Evolutionary conservation across 2,797 vertebrate species (phyloP), one percentile per base, ranked within the genome.

Genomic region (Schizopygopsis pylzovi): DNA sequence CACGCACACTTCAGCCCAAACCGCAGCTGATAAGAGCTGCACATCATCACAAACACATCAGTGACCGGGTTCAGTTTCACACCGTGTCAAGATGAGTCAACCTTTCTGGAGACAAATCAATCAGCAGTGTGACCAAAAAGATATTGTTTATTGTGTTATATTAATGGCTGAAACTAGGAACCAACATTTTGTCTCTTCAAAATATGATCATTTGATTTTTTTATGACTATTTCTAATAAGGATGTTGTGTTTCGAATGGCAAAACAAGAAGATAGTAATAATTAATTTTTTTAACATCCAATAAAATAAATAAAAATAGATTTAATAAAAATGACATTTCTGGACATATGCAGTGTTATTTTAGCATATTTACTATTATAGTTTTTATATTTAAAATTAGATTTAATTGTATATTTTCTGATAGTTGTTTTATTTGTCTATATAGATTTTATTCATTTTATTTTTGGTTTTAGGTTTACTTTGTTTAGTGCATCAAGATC

Each of bases 21-120:
- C 73, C 59, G 11, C 70, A 77, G 81, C 59, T 80, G 39, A 56
- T 79, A 79, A 79, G 77, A 63, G 77, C 59, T 43, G 28, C 39
- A 71, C 68, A 43, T 71, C 68, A 71, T 71, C 20, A 6, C 68
- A 71, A 22, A 43, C 68, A 70, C 67, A 22, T 67, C 67, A 37
- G 37, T 39, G 18, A 70, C 67, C 10, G 4, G 39, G 11, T 71
- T 43, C 67, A 70, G 67, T 39, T 70, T 70, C 63, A 1, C 15
- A 33, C 28, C 15, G 28, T 67, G 63, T 67, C 63, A 37, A 18
- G 7, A 2, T 9, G 28, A 9, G 15, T 37, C 4, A 67, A 16
- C 15, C 28, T 16, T 7, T 3, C 63, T 67, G 63, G 0, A 33
- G 13, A 65, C 3, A 18, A 37, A 67, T 37, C 56, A 59, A 0